Percentiles rank a stretch among this genome's conserved stretches.
phyloP scores from a whole-genome alignment of 2,797 vertebrate species.

The Tolypeutes matacus region DNA sequence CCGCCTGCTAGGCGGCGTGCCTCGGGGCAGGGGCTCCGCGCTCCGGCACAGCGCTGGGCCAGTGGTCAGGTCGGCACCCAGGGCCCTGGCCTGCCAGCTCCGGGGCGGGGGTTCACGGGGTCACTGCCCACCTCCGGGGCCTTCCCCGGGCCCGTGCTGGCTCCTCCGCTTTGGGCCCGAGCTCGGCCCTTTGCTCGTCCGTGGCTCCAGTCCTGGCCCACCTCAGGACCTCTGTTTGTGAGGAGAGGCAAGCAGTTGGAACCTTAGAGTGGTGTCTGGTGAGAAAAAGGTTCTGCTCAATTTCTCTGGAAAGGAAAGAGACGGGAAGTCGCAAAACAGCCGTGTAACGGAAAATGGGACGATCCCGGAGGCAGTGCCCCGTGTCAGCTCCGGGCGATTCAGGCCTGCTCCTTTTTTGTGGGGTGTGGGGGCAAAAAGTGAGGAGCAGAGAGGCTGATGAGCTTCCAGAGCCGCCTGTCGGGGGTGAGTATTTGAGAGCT shows the following conservation, averaged over 20 bases:
- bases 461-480: neutral
- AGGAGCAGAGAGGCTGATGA: neutral
- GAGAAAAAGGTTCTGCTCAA: neutral
- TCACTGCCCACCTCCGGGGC: neutral
- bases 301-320: neutral
- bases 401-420: neutral
- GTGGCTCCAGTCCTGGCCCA: neutral
- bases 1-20: too few relatives aligned
- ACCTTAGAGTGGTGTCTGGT: neutral
- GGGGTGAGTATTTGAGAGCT: neutral
- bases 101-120: rapidly evolving
- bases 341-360: conserved; percentile 57
- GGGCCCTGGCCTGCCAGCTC: neutral
- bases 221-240: neutral
- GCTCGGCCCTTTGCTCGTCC: neutral
- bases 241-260: neutral
- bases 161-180: neutral
- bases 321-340: conserved; percentile 58
- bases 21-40: too few relatives aligned
- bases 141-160: neutral
- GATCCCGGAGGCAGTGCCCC: conserved; percentile 15
- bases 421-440: neutral
- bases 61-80: too few relatives aligned
- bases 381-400: neutral
- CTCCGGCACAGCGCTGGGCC: too few relatives aligned